Conservation (phyloP, 2,797 vertebrate species). For the Melanotaenia nigrans region DNA sequence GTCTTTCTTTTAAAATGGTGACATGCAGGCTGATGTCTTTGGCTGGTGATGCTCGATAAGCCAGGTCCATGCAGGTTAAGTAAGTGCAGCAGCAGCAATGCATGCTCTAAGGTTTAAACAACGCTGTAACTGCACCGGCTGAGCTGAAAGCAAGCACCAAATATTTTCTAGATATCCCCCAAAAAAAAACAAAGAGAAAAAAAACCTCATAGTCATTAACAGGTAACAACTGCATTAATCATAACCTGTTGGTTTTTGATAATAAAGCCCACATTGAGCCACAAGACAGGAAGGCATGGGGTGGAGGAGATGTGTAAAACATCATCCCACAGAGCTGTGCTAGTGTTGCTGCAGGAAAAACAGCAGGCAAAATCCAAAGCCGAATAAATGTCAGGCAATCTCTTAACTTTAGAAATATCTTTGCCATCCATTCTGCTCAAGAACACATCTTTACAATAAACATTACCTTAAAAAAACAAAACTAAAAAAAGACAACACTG, state of each 20-base stretch:
- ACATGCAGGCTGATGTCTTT: slow-evolving; percentile 32
- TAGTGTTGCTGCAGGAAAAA: slow-evolving; percentile 10
- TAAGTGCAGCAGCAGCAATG: slow-evolving; percentile 17
- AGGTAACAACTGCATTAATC: slow-evolving; percentile 6
- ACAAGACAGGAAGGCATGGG: slow-evolving; percentile 26
- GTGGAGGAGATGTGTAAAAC: slow-evolving; percentile 11
- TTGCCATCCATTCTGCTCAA: slow-evolving; percentile 24
- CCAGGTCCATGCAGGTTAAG: slow-evolving; percentile 43
- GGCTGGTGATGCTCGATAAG: slow-evolving; percentile 19
- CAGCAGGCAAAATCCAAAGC: slow-evolving; percentile 30
- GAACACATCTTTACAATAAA: slow-evolving; percentile 46
- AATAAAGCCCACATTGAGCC: slow-evolving; percentile 27
- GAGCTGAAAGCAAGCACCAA: slow-evolving; percentile 5
- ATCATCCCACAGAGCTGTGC: slow-evolving; percentile 25
- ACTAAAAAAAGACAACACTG: slow-evolving; percentile 61
- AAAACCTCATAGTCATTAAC: slow-evolving; percentile 10
- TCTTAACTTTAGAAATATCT: slow-evolving; percentile 15
- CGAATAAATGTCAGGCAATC: slow-evolving; percentile 18
- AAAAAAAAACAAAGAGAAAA: not conserved
- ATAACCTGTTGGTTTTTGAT: slow-evolving; percentile 27
- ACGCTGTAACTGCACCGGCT: not conserved
- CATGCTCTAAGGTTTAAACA: slow-evolving; percentile 8
- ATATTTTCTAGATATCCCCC: not conserved
- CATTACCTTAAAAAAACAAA: slow-evolving; percentile 11
- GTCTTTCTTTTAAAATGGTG: not conserved